These are phyloP conservation scores for Lymantria dispar DNA, from an alignment of 2,888 invertebrate genomes.

Conservation along the genomic window DNA sequence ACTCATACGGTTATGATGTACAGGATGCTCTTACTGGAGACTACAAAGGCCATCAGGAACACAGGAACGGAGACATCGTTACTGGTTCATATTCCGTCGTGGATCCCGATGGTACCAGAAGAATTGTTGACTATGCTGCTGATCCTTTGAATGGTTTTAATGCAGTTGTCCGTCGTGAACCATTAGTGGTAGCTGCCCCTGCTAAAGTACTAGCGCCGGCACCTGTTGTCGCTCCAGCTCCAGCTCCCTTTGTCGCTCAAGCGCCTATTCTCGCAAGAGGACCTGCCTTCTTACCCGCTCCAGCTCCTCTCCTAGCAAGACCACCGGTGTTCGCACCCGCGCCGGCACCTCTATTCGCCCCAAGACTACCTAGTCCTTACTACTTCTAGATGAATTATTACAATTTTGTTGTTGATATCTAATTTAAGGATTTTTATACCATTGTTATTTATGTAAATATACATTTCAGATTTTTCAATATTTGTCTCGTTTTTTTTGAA, in stretches of 20 bases:
- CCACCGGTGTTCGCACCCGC: constrained; percentile 34
- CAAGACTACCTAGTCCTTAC: constrained; percentile 63
- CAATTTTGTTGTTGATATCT: constrained; percentile 70
- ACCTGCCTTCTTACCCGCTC: constrained; percentile 28
- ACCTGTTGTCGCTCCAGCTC: constrained; percentile 45
- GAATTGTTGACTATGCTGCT: constrained; percentile 81
- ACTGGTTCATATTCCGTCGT: constrained; percentile 80
- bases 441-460: constrained; percentile 73
- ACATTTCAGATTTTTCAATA: constrained; percentile 24
- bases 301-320: constrained; percentile 24
- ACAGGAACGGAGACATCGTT: constrained; percentile 80
- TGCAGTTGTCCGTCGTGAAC: constrained; percentile 81
- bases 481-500: no score
- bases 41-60: constrained; percentile 81
- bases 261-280: constrained; percentile 33
- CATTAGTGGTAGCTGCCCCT: constrained; percentile 53
- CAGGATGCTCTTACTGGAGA: constrained; percentile 83
- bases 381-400: constrained; percentile 74
- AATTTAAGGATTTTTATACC: constrained; percentile 55
- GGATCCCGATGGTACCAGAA: constrained; percentile 81
- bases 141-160: constrained; percentile 82
- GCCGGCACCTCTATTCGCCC: constrained; percentile 44
- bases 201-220: constrained; percentile 52
- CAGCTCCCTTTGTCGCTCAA: constrained; percentile 41
- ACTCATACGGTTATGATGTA: constrained; percentile 82